Conservation (phyloP, 2,797 vertebrate species). For the Macropus fuliginosus region DNA sequence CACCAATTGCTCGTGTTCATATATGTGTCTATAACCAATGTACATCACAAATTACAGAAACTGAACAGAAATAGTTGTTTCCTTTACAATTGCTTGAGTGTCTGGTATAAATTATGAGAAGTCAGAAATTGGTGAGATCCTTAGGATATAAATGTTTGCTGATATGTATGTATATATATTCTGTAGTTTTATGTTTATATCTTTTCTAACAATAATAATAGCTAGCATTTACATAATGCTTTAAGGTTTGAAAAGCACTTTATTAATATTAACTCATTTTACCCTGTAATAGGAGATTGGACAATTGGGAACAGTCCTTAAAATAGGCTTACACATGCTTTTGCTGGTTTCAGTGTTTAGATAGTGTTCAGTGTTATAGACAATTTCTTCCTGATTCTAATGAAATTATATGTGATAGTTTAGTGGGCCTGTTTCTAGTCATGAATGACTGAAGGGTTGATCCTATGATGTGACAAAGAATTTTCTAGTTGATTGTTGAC, state of each 20-base stretch:
- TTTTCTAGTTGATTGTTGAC: neutral
- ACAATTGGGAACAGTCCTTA: neutral
- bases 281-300: neutral
- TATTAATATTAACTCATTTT: neutral
- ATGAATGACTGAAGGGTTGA: neutral
- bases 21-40: neutral
- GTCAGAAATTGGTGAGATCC: neutral
- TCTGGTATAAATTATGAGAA: neutral
- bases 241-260: neutral
- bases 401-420: neutral
- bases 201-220: neutral
- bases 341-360: neutral
- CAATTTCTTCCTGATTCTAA: neutral
- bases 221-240: neutral
- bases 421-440: neutral
- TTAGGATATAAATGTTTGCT: neutral
- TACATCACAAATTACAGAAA: neutral
- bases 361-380: too few species aligned
- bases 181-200: neutral
- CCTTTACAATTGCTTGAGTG: neutral
- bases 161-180: neutral
- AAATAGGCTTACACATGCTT: neutral
- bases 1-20: neutral
- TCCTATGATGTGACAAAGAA: neutral
- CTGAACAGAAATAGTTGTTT: neutral